Evolutionary conservation across 2,888 invertebrate species (phyloP).

Genomic region (Eristalinus sepulchralis): DNA sequence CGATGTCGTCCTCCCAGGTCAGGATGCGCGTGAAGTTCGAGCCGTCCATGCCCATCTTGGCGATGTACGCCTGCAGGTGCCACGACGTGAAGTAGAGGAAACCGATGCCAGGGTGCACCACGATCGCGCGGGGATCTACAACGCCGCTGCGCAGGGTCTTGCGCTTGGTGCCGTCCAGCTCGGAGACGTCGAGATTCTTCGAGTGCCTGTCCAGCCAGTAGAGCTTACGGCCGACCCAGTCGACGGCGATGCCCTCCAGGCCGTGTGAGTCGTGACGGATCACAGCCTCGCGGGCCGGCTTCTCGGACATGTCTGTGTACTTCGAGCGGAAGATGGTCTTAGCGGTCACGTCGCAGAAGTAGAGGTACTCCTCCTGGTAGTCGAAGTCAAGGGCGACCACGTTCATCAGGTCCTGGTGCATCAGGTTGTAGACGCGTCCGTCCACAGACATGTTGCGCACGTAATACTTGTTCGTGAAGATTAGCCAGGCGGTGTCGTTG

Average conservation of each 20-base stretch:
- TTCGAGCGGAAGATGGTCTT: constrained; percentile 94
- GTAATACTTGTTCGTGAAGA: constrained; percentile 98
- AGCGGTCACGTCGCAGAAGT: constrained; percentile 97
- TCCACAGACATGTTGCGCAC: constrained; percentile 97
- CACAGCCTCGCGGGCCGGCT: constrained; percentile 89
- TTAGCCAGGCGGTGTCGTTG: constrained; percentile 90
- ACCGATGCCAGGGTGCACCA: constrained; percentile 96
- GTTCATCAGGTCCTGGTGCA: constrained; percentile 97
- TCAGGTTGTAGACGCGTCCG: constrained; percentile 90
- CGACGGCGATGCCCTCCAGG: constrained; percentile 97
- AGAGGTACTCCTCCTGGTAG: constrained; percentile 90
- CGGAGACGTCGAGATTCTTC: constrained; percentile 96
- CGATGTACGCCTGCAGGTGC: constrained; percentile 97
- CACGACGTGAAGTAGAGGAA: constrained; percentile 97
- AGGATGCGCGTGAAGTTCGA: constrained; percentile 93
- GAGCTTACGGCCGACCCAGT: constrained; percentile 97
- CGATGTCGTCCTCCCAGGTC: constrained; percentile 95
- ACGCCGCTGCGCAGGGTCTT: constrained; percentile 94
- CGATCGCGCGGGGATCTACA: constrained; percentile 96
- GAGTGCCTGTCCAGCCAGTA: constrained; percentile 98
- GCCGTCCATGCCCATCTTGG: constrained; percentile 98
- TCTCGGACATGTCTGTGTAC: constrained; percentile 82
- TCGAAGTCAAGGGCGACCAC: constrained; percentile 98
- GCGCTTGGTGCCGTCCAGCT: constrained; percentile 94
- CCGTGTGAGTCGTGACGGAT: constrained; percentile 97